Conservation (phyloP, 2,888 invertebrate genomes). For the Lasius fuliginosus region DNA sequence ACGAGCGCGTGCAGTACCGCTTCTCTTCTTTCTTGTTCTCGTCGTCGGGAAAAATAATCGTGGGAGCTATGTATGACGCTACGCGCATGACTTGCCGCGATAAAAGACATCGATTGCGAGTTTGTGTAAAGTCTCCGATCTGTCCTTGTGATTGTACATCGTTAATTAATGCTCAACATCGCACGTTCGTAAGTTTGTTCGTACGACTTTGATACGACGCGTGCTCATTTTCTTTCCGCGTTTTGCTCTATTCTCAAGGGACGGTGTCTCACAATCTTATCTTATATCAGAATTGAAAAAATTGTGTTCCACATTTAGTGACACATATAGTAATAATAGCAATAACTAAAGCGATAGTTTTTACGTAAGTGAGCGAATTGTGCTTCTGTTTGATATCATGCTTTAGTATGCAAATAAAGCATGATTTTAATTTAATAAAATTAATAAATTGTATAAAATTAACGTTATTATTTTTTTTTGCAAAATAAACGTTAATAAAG, state of each 20-base stretch:
- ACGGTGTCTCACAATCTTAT: neutral
- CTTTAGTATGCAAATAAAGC: neutral
- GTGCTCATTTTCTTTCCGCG: neutral
- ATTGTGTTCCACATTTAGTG: neutral
- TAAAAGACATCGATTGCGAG: constrained; percentile 47
- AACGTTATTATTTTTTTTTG: too few species aligned
- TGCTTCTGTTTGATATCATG: neutral
- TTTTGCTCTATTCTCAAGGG: neutral
- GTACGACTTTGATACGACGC: neutral
- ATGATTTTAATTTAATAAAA: neutral
- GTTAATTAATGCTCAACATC: constrained; percentile 21
- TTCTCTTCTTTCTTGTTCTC: neutral
- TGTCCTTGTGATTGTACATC: constrained; percentile 3
- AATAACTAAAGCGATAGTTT: neutral
- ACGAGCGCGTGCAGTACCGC: neutral
- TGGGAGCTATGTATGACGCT: neutral
- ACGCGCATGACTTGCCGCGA: constrained; percentile 30
- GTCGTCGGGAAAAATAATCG: constrained; percentile 1
- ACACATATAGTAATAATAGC: neutral
- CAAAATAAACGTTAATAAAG: neutral
- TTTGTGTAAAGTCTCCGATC: constrained; percentile 24
- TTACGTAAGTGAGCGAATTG: neutral
- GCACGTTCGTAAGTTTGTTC: neutral
- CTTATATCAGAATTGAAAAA: neutral
- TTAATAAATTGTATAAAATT: neutral